These are phyloP conservation scores for Sesia apiformis DNA, from an alignment of 2,888 invertebrate species.

Conservation along the genomic window DNA sequence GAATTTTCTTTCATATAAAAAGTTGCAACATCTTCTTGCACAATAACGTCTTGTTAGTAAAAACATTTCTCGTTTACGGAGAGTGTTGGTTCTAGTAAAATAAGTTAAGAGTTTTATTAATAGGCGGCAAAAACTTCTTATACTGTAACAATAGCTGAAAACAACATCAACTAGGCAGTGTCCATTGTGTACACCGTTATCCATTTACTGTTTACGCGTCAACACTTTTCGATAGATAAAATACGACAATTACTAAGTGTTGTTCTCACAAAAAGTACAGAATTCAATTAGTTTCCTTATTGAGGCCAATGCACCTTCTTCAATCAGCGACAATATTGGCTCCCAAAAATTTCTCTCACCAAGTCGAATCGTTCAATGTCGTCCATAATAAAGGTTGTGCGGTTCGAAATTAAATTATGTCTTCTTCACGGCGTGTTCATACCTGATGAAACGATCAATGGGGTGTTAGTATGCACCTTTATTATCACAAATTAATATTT, in stretches of 20 bases:
- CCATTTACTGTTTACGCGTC: slow-evolving; percentile 6
- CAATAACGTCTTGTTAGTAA: too few relatives aligned
- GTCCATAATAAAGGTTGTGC: slow-evolving; percentile 51
- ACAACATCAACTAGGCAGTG: slow-evolving; percentile 16
- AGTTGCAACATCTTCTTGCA: too few relatives aligned
- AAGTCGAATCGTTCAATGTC: slow-evolving; percentile 53
- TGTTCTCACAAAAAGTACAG: slow-evolving; percentile 32
- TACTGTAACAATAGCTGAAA: slow-evolving; percentile 16
- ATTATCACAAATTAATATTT: slow-evolving; percentile 56
- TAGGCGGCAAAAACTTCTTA: background rate
- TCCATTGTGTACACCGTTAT: slow-evolving; percentile 11
- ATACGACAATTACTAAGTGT: slow-evolving; percentile 27
- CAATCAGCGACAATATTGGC: slow-evolving; percentile 57
- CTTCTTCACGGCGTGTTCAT: slow-evolving; percentile 54
- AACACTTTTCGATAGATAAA: slow-evolving; percentile 25
- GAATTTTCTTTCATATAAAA: too few relatives aligned
- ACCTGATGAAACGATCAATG: slow-evolving; percentile 64
- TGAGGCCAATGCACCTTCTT: slow-evolving; percentile 46
- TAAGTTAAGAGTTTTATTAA: too few relatives aligned
- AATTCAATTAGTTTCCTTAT: slow-evolving; percentile 64
- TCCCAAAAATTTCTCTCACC: slow-evolving; percentile 40
- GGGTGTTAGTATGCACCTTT: slow-evolving; percentile 52
- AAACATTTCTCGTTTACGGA: too few relatives aligned
- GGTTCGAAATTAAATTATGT: slow-evolving; percentile 69
- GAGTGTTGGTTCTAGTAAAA: too few relatives aligned